Base-by-base conservation (phyloP, 2,888 invertebrate species). In the Megastigmus dorsalis region DNA sequence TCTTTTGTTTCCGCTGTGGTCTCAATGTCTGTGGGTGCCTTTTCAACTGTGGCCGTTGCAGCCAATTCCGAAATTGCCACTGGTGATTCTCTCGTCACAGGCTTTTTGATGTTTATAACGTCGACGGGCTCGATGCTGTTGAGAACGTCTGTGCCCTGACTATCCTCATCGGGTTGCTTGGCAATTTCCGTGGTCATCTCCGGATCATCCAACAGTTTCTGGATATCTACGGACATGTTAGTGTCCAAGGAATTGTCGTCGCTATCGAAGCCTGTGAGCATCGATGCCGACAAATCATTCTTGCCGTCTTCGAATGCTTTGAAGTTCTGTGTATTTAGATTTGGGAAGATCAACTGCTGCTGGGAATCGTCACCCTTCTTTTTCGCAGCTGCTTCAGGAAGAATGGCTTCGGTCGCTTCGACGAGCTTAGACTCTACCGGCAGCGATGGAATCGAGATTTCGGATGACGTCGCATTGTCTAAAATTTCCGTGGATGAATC, bases 221-320 rank as follows among this genome's bases (percentile, higher is more conserved):
- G 79, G 33, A 83, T 81, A 10, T 84, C 82, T 0, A 74, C 79
- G 5, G 83, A 80, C 79, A 82, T 80, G 55, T 82, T 79, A 0
- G 82, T 81, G 28, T 81, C 77, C 30, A 80, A 55, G 0, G 80
- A 82, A 73, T 81, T 83, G 5, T 85, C 84, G 59, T 84, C 83
- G 15, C 81, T 82, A 30, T 84, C 83, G 18, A 83, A 84, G 57
- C 81, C 83, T 0, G 75, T 63, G 3, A 62, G 75, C 15, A 79
- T 71, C 6, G 66, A 43, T 18, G 69, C 74, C 10, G 69, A 77
- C 1, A 69, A 67, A 5, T 81, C 71, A 18, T 67, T 79, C 13
- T 69, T 76, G 1, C 48, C 20, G 6, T 76, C 76, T 20, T 74
- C 73, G 15, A 75, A 75, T 1, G 75, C 59, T 26, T 79, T 80